These are phyloP conservation scores for Cryptotis parvus DNA, from an alignment of 2,113 vertebrate species.

Conservation along the genomic window DNA sequence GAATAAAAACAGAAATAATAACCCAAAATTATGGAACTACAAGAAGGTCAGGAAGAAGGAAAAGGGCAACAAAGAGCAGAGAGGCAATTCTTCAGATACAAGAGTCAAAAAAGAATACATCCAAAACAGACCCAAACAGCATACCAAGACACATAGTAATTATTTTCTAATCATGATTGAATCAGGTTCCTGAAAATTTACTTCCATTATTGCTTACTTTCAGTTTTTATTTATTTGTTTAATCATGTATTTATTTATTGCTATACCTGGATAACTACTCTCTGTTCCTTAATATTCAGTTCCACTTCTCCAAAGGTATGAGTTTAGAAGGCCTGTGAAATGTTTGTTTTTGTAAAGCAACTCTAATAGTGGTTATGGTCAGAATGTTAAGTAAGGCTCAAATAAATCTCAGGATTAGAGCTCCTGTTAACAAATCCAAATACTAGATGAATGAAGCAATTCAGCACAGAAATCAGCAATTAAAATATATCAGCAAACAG, in stretches of 20 bases:
- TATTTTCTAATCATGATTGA: slow-evolving; percentile 9
- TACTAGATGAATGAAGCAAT: too few relatives aligned
- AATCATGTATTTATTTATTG: background rate
- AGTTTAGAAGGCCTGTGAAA: background rate
- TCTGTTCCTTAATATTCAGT: background rate
- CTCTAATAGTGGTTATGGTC: background rate
- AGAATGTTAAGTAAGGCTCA: background rate
- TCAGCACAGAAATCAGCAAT: too few relatives aligned
- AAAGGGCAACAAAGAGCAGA: too few relatives aligned
- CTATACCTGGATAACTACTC: background rate
- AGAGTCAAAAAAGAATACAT: too few relatives aligned
- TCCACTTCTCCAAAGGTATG: background rate
- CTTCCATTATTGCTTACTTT: background rate
- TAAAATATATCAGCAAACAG: background rate
- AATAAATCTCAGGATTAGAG: background rate
- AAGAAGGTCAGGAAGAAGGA: too few relatives aligned
- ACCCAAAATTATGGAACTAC: too few relatives aligned
- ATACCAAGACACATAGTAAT: too few relatives aligned
- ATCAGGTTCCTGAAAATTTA: slow-evolving; percentile 15
- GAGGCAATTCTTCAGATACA: too few relatives aligned
- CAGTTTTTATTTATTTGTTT: too few relatives aligned
- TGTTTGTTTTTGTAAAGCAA: background rate
- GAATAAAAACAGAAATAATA: too few relatives aligned
- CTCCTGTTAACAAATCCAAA: background rate
- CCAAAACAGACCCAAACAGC: too few relatives aligned